Conservation (phyloP, 35 echinoderm and acorn worm genomes). For the Lytechinus pictus region DNA sequence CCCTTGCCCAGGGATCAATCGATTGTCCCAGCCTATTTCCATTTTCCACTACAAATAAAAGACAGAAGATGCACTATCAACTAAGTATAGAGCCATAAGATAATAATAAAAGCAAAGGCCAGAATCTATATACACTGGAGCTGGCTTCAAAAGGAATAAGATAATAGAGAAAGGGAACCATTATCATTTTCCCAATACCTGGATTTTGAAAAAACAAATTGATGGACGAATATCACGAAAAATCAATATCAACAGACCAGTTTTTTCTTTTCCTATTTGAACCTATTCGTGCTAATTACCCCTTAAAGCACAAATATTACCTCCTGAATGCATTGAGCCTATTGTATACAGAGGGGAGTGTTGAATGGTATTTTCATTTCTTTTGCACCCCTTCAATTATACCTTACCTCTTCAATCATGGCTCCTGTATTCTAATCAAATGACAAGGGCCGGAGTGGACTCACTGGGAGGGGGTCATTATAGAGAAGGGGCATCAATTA, state of each 20-base stretch:
- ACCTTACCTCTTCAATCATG: not conserved
- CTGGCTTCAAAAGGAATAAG: not conserved
- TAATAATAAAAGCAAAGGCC: not conserved
- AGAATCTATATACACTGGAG: not conserved
- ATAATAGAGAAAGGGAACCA: not conserved
- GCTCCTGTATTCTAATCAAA: not conserved
- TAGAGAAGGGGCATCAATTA: not conserved
- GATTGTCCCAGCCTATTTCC: not conserved
- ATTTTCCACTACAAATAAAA: not conserved
- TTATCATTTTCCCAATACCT: not conserved
- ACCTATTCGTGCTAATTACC: not conserved
- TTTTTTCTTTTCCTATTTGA: not conserved
- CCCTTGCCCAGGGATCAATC: not conserved
- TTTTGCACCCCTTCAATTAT: not conserved
- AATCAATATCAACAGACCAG: not conserved
- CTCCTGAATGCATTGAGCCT: not conserved
- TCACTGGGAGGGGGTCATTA: not conserved
- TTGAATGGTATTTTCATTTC: not conserved
- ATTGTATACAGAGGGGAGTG: not conserved
- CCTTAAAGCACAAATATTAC: not conserved
- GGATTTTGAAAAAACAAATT: not conserved
- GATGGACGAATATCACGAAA: not conserved
- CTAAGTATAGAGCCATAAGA: not conserved
- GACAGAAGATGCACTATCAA: not conserved
- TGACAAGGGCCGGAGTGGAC: not conserved